A percentile compares a stretch with the other conserved stretches of the same genome.
phyloP scores from a whole-genome alignment of 2,113 vertebrate genomes.

The Tamias sibiricus region DNA sequence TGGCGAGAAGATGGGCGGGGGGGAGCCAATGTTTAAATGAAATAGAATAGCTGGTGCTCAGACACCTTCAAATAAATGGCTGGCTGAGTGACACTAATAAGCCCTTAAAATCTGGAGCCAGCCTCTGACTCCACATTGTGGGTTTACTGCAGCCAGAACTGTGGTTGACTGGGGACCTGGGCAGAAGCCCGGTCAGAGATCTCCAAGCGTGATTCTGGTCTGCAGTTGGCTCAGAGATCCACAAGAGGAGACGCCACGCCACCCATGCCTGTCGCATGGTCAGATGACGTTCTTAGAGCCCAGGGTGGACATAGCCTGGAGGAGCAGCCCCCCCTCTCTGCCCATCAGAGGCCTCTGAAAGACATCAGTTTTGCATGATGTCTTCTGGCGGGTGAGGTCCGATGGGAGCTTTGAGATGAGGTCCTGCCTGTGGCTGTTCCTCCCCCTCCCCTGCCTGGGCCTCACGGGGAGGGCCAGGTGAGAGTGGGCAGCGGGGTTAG shows the following conservation, averaged over 20 bases:
- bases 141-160: accelerated
- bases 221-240: neutral
- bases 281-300: neutral
- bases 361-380: neutral
- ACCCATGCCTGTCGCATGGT: accelerated
- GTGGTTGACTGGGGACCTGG: neutral
- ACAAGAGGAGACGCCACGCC: neutral
- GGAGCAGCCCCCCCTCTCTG: too few species aligned
- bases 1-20: neutral
- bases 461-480: accelerated
- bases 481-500: accelerated
- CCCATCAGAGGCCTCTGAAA: neutral
- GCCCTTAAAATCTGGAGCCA: neutral
- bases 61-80: neutral
- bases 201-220: neutral
- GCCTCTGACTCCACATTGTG: accelerated
- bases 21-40: neutral
- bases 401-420: neutral
- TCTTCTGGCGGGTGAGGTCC: neutral
- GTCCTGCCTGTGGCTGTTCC: neutral
- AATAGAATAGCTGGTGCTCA: too few species aligned
- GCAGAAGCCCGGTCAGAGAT: neutral
- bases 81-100: neutral
- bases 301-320: accelerated
- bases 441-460: neutral